Conservation (phyloP, 2,113 vertebrate genomes). For the Coptodon bakossiorum region DNA sequence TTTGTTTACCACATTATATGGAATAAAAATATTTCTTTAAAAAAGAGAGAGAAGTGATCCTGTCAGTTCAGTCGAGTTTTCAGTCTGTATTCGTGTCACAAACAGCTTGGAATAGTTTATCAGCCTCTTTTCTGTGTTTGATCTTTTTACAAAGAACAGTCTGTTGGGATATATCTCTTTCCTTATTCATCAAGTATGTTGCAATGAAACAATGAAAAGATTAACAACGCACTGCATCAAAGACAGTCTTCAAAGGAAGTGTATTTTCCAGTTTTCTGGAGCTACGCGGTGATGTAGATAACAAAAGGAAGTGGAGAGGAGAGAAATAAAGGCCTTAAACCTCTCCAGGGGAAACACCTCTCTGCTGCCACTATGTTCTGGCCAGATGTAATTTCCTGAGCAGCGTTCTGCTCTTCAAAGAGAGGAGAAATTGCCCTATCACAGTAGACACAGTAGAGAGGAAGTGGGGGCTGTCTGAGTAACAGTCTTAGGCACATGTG, state of each 20-base stretch:
- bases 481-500: not conserved
- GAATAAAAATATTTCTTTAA: not conserved
- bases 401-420: conserved; percentile 27
- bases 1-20: not conserved
- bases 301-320: conserved; percentile 42
- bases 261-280: conserved; percentile 31
- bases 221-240: conserved; percentile 54
- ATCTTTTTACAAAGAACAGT: conserved; percentile 38
- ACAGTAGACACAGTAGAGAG: not conserved
- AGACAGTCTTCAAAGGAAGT: conserved; percentile 55
- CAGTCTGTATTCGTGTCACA: conserved; percentile 12
- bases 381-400: conserved; percentile 35
- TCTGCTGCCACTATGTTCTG: conserved; percentile 21
- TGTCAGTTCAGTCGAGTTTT: not conserved
- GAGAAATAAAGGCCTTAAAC: conserved; percentile 39
- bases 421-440: conserved; percentile 33
- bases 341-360: conserved; percentile 52
- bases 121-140: conserved; percentile 19
- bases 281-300: conserved; percentile 36
- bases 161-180: conserved; percentile 26
- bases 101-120: conserved; percentile 9
- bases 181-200: conserved; percentile 48
- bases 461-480: not conserved
- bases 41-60: not conserved
- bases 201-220: conserved; percentile 47